These are phyloP conservation scores for Dicranocentrus wangi DNA, from an alignment of 2,888 invertebrate genomes.

Conservation along the genomic window DNA sequence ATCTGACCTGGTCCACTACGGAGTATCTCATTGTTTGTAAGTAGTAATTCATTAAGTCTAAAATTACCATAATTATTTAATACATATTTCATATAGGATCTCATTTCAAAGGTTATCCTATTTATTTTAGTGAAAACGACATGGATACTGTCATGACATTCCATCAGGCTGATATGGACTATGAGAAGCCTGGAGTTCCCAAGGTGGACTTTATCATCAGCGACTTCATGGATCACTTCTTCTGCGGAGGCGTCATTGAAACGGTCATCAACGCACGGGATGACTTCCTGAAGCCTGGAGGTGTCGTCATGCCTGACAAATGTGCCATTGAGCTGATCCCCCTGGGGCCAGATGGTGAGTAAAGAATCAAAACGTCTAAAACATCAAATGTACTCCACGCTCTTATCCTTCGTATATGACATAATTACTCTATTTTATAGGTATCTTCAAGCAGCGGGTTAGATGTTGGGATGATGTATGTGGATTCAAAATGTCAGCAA, in stretches of 20 bases:
- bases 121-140: conserved; percentile 83
- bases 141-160: conserved; percentile 83
- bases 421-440: conserved; percentile 77
- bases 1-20: conserved; percentile 95
- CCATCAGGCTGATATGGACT: conserved; percentile 90
- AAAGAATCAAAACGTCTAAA: too few relatives aligned
- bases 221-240: conserved; percentile 99
- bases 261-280: conserved; percentile 92
- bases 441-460: conserved; percentile 82
- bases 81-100: conserved; percentile 73
- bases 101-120: too few relatives aligned
- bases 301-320: conserved; percentile 87
- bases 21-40: conserved; percentile 93
- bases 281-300: conserved; percentile 84
- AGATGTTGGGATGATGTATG: conserved; percentile 75
- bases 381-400: too few relatives aligned
- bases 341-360: conserved; percentile 82
- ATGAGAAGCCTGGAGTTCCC: conserved; percentile 79
- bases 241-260: conserved; percentile 97
- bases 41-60: too few relatives aligned
- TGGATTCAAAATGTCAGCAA: neutral
- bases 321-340: conserved; percentile 89
- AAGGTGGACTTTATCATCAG: conserved; percentile 91
- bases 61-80: conserved; percentile 57
- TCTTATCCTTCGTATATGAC: too few relatives aligned